phyloP scores from a whole-genome alignment of 1,140 invertebrate genomes.

The Lepidurus apus region DNA sequence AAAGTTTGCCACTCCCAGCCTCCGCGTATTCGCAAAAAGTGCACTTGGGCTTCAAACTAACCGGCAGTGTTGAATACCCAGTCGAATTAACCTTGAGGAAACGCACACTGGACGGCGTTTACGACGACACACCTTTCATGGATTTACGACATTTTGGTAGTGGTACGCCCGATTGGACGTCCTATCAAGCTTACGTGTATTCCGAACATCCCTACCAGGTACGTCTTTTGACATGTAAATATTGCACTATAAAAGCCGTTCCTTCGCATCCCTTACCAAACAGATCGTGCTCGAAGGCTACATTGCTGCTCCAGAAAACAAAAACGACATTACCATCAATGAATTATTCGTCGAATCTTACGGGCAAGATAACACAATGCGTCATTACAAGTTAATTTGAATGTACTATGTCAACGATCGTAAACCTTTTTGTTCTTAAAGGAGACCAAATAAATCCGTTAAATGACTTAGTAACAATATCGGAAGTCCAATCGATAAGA shows the following conservation, averaged over 20 bases:
- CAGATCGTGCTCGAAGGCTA: slow-evolving; percentile 10
- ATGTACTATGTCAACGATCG: neutral
- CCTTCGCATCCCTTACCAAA: neutral
- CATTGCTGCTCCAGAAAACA: neutral
- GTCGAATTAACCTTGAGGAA: neutral
- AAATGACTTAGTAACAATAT: too few species aligned
- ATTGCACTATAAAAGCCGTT: neutral
- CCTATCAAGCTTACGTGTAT: neutral
- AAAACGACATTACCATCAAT: neutral
- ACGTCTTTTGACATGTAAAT: neutral
- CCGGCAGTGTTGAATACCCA: neutral
- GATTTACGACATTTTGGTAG: slow-evolving; percentile 19
- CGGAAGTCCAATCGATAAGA: too few species aligned
- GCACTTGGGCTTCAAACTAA: neutral
- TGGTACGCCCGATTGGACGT: slow-evolving; percentile 1
- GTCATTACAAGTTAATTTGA: neutral
- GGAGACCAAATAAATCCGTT: too few species aligned
- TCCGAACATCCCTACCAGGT: neutral
- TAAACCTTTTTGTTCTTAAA: too few species aligned
- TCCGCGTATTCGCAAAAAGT: slow-evolving; percentile 3
- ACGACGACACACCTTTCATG: neutral
- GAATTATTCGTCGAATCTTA: neutral
- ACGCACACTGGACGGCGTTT: neutral
- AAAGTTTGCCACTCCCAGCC: neutral
- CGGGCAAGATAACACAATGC: neutral